Evolutionary conservation across 2,113 vertebrate genomes (phyloP), one percentile per base, ranked within the genome.

Genomic region (Triplophysa tibetana): DNA sequence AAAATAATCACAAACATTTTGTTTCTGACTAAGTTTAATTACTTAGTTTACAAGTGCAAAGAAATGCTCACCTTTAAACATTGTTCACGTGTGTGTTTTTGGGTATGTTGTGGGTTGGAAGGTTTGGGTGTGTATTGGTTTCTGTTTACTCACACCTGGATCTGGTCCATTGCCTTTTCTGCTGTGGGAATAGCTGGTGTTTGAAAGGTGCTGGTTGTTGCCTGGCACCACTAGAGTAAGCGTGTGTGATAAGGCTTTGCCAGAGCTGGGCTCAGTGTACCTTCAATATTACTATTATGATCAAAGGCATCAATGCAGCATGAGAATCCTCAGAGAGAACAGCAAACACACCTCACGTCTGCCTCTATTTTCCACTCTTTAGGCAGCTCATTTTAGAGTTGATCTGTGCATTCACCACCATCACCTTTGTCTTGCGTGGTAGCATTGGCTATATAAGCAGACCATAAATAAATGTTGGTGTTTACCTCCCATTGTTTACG

Each of bases 51-150:
- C 33, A 38, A 38, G 0, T 38, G 33, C 7, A n/a, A 56, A 56
- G 7, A 8, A 56, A 7, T n/a, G 16, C 17, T 56, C 14, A 50
- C 17, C 23, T 45, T 48, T 68, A 8, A 56, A 56, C 7, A 2
- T 26, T 67, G 23, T 52, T 14, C 43, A 12, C 65, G 60, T 80
- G 65, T 80, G 21, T 70, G 21, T 54, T 79, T 29, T 3, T 29
- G 4, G 29, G 29, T 29, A 29, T 29, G 29, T 74, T 43, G 68
- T 29, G 16, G 41, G 41, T 9, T 48, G 24, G 70, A 38, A 38
- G 68, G 72, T 50, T 78, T 24, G 73, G 77, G 74, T 70, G 54
- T 72, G 29, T 67, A 66, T 81, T 58, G 48, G 54, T 63, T 43
- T 76, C 12, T 24, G 21, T 50, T 19, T 33, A 9, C 73, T 60